Base-by-base conservation (phyloP, 1,140 invertebrate species). In the Dufourea novaeangliae region DNA sequence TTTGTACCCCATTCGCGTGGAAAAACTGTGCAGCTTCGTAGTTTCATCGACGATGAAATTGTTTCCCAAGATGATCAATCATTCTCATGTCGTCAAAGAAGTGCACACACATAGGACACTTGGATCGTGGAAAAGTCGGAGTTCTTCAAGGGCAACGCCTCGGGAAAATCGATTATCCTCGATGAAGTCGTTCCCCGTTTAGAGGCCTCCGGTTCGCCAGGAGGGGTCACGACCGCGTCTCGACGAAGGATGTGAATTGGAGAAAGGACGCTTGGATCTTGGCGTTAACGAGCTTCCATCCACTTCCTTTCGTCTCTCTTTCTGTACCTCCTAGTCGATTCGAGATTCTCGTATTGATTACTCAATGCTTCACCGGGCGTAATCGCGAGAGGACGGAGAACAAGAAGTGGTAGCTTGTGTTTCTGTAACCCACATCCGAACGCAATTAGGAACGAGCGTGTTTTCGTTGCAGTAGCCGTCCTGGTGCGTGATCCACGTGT, bases 301-400 rank as follows among this genome's bases (percentile, higher is more conserved):
- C 37, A 56, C 54, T 46, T 8, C 17, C 8, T n/a, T 37, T 17
- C 32, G 5, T 37, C 20, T 34, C 10, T 25, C 57, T n/a, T 12
- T 34, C n/a, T 12, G 20, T 62, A 5, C 41, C 34, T 14, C 27
- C 6, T 27, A 7, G 27, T 50, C 46, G 63, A 68, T 57, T 68
- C 72, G 72, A 75, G 37, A 57, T 54, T 22, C 67, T 50, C 66
- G 74, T 77, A 77, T 77, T 34, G 75, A 77, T 77, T 77, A 63
- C 75, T 77, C 68, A 77, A 77, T 56, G 57, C 44, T 54, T 25
- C 54, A 44, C 14, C 73, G 39, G n/a, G 54, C 52, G 79, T 82
- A 76, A 77, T 82, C 64, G 59, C 57, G 59, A 75, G 66, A 78
- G n/a, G n/a, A 78, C 68, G 50, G 67, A 41, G 80, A 86, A 80